These are phyloP conservation scores for Leptothorax acervorum DNA, from an alignment of 2,888 invertebrate species.

Conservation along the genomic window DNA sequence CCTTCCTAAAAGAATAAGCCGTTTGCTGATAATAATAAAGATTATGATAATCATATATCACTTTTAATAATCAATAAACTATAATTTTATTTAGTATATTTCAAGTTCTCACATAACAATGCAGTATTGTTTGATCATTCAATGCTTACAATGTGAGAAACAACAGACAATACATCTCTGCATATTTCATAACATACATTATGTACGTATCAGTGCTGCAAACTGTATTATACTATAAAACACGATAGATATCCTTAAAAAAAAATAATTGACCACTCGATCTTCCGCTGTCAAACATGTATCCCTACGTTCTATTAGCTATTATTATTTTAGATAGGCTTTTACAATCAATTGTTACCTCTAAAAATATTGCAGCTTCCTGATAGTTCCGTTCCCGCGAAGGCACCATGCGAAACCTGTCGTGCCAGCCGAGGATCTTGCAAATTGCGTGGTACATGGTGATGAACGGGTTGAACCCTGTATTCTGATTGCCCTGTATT, in stretches of 20 bases:
- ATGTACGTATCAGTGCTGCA: neutral
- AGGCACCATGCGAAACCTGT: too few species aligned
- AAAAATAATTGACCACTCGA: constrained; percentile 25
- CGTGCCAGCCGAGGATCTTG: too few species aligned
- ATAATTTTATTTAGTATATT: neutral
- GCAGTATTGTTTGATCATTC: neutral
- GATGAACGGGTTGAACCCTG: constrained; percentile 77
- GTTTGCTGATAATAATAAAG: neutral
- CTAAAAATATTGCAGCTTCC: constrained; percentile 95
- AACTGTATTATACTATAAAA: neutral
- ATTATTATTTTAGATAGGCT: neutral
- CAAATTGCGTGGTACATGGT: constrained; percentile 81
- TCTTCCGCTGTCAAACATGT: neutral
- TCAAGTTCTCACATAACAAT: neutral
- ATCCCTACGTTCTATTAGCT: neutral
- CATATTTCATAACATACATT: constrained; percentile 7
- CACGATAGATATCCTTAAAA: constrained; percentile 31
- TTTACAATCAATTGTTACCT: constrained; percentile 86
- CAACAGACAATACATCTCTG: neutral
- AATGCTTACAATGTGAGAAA: neutral
- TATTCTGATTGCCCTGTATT: constrained; percentile 78
- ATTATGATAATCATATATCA: constrained; percentile 1
- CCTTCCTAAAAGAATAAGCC: constrained; percentile 89
- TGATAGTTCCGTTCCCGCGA: constrained; percentile 98
- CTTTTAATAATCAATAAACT: neutral